Base-by-base conservation (phyloP, 2,797 vertebrate species). In the Sebastes paucispinis region DNA sequence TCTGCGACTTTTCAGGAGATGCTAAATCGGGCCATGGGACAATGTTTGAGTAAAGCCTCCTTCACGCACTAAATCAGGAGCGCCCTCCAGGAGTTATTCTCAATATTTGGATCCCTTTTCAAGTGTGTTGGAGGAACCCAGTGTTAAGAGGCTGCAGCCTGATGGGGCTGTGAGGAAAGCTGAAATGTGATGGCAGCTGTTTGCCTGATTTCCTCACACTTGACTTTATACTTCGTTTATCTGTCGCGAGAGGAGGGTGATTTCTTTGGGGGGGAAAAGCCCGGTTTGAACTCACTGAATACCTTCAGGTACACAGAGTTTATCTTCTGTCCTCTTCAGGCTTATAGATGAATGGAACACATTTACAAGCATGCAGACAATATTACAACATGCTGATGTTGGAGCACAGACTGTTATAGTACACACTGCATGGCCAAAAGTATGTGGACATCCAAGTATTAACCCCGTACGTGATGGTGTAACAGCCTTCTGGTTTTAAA, bases 71-170 rank as follows among this genome's bases (percentile, higher is more conserved):
- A 74, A 80, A 73, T 72, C 57, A 36, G 60, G 24, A 73, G 66
- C 27, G 22, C 12, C 81, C 77, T 82, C 25, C 1, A 83, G 77
- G 77, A 81, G 24, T 71, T 64, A 18, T 57, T 77, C 20, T 58
- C 43, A 72, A 81, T 79, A 69, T 79, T 58, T 72, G 70, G 68
- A 82, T 79, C 12, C 7, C 36, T 80, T 86, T 84, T 85, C 81
- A 80, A 79, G 75, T 77, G 72, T 69, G 70, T 62, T 74, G 43
- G 62, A 57, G 63, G 22, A 43, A 75, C 47, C 13, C 29, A 27
- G 52, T 4, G 54, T 47, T 43, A 13, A 79, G 68, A 24, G 64
- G 55, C 72, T 8, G 32, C 25, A 36, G 68, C 10, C 24, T 74
- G 50, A 29, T 57, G 79, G 78, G 57, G 72, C 69, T 29, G 68